A percentile compares a stretch with the other conserved stretches of the same genome.
phyloP scores from a whole-genome alignment of 2,113 vertebrate species.

The Xiphophorus maculatus region DNA sequence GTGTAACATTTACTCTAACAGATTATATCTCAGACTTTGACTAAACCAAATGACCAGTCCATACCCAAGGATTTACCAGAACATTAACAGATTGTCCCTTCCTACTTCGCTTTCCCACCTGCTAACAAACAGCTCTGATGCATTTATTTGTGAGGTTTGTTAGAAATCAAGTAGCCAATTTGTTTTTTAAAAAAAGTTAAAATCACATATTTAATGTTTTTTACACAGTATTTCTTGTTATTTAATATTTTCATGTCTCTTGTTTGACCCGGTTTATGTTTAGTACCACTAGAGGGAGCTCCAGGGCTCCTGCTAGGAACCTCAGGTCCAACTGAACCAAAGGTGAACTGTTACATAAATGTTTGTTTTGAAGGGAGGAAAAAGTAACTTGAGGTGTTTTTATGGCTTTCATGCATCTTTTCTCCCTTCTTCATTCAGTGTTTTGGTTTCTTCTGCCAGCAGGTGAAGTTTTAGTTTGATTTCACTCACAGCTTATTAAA shows the following conservation, averaged over 20 bases:
- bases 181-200: neutral
- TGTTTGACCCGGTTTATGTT: neutral
- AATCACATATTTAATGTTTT: neutral
- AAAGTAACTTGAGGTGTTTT: neutral
- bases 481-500: neutral
- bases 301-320: neutral
- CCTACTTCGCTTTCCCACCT: no score
- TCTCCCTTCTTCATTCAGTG: neutral
- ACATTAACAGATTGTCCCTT: no score
- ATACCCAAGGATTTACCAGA: no score
- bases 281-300: neutral
- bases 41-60: no score
- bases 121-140: no score
- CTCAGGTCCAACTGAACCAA: neutral
- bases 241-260: no score
- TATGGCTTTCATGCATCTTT: neutral
- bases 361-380: neutral
- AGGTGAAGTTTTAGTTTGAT: no score
- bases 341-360: neutral
- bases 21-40: no score
- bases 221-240: no score
- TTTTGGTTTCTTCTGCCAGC: no score
- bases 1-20: no score
- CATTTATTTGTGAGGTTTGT: no score
- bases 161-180: neutral